These are phyloP conservation scores for Thomomys bottae DNA, from an alignment of 2,113 vertebrate species.

Conservation along the genomic window DNA sequence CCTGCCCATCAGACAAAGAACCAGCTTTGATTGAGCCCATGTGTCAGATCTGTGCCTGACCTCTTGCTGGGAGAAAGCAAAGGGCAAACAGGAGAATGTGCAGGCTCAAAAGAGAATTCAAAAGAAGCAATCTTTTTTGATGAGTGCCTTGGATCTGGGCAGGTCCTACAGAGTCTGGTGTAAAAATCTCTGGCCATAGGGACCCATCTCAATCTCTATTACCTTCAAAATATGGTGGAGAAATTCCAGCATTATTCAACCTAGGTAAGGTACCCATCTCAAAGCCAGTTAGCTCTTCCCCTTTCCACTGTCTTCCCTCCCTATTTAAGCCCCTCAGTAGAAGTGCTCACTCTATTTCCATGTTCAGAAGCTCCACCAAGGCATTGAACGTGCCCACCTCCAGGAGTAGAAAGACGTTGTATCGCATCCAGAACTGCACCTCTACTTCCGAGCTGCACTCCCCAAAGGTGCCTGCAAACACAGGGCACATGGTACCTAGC, in stretches of 20 bases:
- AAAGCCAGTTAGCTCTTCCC: not conserved
- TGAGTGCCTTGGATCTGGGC: not conserved
- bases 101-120: not conserved
- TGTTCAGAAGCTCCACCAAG: slow-evolving; percentile 98
- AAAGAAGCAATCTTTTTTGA: not conserved
- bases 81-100: not conserved
- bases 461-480: slow-evolving; percentile 92
- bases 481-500: not conserved
- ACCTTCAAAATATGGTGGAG: not conserved
- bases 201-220: not conserved
- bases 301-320: not conserved
- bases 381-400: slow-evolving; percentile 96
- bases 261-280: not conserved
- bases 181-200: not conserved
- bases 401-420: slow-evolving; percentile 95
- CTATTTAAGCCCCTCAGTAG: not conserved
- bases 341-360: slow-evolving; percentile 97
- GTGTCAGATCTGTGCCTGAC: not conserved
- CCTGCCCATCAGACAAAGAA: not conserved
- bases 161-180: not conserved
- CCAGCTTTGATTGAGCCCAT: not conserved
- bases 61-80: not conserved
- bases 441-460: slow-evolving; percentile 95
- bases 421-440: slow-evolving; percentile 97
- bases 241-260: not conserved